Conservation (phyloP, 2,113 vertebrate species). For the Dasyornis broadbenti region DNA sequence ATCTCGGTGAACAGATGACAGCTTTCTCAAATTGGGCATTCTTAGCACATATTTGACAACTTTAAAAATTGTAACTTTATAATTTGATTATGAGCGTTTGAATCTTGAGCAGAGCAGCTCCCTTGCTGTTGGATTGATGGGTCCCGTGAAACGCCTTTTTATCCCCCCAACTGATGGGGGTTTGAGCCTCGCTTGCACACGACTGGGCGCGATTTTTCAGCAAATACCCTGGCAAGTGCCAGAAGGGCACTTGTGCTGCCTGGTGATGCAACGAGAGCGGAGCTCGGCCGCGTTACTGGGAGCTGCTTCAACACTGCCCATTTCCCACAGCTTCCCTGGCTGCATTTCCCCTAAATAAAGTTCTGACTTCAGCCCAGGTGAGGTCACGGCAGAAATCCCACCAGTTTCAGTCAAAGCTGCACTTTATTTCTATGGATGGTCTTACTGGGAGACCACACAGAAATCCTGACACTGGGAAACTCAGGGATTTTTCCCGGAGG, state of each 20-base stretch:
- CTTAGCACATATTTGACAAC: conserved; percentile 56
- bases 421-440: not conserved
- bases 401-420: not conserved
- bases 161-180: not conserved
- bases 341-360: not conserved
- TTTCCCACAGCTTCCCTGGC: not conserved
- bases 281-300: rapidly evolving
- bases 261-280: rapidly evolving
- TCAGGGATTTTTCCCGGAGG: not conserved
- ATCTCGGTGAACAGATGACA: conserved; percentile 36
- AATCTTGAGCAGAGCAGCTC: not conserved
- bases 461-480: not conserved
- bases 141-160: not conserved
- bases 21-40: conserved; percentile 36
- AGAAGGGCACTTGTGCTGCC: not conserved
- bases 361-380: not conserved
- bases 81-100: not conserved
- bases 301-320: not conserved
- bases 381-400: not conserved
- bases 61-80: conserved; percentile 6
- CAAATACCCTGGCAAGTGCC: not conserved
- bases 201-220: not conserved
- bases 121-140: not conserved
- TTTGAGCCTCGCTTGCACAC: not conserved
- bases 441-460: not conserved